Evolutionary conservation across 1,140 invertebrate species (phyloP).

Genomic region (Drosophila gunungcola): DNA sequence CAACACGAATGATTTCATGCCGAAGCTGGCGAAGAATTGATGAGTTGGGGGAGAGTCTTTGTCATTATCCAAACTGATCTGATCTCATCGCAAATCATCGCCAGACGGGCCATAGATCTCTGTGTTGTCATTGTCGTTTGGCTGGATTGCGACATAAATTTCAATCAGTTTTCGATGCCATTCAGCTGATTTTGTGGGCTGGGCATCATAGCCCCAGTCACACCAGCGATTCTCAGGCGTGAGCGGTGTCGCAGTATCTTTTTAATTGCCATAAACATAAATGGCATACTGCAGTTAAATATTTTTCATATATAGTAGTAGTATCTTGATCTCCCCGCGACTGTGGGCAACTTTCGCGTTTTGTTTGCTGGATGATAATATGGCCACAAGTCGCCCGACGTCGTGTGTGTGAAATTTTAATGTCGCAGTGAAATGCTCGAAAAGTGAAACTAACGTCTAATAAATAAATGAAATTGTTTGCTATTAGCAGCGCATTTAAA

Average conservation of each 20-base stretch:
- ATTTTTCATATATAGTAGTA: constrained; percentile 35
- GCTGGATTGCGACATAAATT: constrained; percentile 31
- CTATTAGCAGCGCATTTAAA: constrained; percentile 79
- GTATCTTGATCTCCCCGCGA: constrained; percentile 25
- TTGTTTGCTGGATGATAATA: constrained; percentile 36
- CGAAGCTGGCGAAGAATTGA: constrained; percentile 11
- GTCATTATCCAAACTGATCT: constrained; percentile 18
- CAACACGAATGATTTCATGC: constrained; percentile 12
- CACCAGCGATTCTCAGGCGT: constrained; percentile 29
- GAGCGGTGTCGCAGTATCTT: constrained; percentile 7
- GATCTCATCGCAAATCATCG: constrained; percentile 31
- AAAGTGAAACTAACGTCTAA: constrained; percentile 80
- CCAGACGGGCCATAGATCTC: constrained; percentile 11
- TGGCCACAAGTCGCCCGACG: constrained; percentile 6
- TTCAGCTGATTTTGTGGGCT: constrained; percentile 11
- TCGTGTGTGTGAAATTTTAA: constrained; percentile 72
- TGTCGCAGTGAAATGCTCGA: constrained; percentile 78
- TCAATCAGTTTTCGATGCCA: constrained; percentile 37
- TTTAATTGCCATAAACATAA: constrained; percentile 59
- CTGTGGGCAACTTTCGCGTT: constrained; percentile 63
- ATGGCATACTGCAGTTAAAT: constrained; percentile 48
- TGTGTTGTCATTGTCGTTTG: constrained; percentile 2
- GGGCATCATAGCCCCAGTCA: background rate
- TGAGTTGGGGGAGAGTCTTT: constrained; percentile 14
- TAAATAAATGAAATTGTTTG: constrained; percentile 83